These are phyloP conservation scores for Chunga burmeisteri DNA, from an alignment of 2,113 vertebrate species.

Conservation along the genomic window DNA sequence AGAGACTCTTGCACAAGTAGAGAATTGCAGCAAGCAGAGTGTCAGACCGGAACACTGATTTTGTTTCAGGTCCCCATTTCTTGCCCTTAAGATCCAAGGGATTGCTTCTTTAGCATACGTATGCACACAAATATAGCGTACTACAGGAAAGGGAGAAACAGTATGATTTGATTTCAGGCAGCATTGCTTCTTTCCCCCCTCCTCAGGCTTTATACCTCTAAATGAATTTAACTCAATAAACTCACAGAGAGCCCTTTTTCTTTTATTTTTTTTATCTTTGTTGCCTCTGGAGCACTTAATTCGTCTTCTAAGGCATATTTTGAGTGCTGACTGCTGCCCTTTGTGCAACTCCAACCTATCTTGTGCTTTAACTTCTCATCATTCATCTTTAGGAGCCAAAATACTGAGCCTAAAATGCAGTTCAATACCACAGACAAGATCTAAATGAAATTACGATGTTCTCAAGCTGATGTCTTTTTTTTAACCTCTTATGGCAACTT, in stretches of 20 bases:
- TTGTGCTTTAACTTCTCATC: not conserved
- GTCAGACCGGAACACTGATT: constrained; percentile 27
- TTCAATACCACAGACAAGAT: not conserved
- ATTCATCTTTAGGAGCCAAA: not conserved
- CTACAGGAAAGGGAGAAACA: not conserved
- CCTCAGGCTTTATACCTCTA: not conserved
- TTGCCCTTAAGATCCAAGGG: constrained; percentile 11
- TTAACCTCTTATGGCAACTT: not conserved
- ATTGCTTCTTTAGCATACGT: not conserved
- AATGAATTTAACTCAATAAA: not conserved
- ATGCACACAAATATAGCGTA: not conserved
- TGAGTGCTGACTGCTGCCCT: constrained; percentile 24
- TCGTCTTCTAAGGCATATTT: constrained; percentile 6
- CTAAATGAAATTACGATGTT: constrained; percentile 19
- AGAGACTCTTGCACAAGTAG: constrained; percentile 27
- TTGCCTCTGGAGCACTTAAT: constrained; percentile 15
- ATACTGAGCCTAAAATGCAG: constrained; percentile 4
- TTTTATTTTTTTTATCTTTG: not conserved
- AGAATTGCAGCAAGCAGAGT: constrained; percentile 12
- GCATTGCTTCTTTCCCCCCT: not conserved
- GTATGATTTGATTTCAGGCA: not conserved
- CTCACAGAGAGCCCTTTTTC: not conserved
- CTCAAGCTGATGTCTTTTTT: not conserved
- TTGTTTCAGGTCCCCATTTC: constrained; percentile 60
- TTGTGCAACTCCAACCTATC: constrained; percentile 8